Conservation (phyloP, 2,113 vertebrate genomes). For the Grammomys dolichurus region DNA sequence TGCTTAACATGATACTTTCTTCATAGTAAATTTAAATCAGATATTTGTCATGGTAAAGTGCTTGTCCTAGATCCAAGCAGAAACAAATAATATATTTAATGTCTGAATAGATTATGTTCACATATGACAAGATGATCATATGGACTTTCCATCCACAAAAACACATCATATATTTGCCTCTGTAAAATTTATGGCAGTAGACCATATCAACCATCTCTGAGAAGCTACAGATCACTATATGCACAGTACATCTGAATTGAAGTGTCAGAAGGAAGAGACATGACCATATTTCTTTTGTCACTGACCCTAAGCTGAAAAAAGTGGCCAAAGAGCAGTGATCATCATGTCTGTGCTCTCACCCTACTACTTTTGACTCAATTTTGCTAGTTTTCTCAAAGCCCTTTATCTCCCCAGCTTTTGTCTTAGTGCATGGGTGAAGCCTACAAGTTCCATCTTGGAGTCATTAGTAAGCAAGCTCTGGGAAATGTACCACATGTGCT, state of each 20-base stretch:
- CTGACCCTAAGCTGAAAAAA: background rate
- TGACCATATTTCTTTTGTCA: background rate
- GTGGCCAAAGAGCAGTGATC: background rate
- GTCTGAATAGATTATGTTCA: background rate
- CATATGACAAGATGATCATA: background rate
- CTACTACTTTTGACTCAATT: background rate
- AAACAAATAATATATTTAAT: slow-evolving; percentile 7
- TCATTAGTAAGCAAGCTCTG: background rate
- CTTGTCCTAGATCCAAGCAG: background rate
- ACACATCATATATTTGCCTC: background rate
- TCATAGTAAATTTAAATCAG: background rate
- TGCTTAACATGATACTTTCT: background rate
- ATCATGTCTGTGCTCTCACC: background rate
- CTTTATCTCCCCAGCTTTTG: background rate
- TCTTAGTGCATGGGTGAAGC: background rate
- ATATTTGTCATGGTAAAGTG: background rate
- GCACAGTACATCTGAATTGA: background rate
- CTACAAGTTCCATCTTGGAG: background rate
- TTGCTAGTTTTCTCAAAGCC: background rate
- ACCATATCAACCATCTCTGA: background rate
- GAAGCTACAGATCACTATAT: background rate
- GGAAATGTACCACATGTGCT: background rate
- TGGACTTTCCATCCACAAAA: background rate
- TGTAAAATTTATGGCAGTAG: background rate
- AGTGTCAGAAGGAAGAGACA: background rate